Base-by-base conservation (phyloP, 2,888 invertebrate species). In the Mechanitis mazaeus region DNA sequence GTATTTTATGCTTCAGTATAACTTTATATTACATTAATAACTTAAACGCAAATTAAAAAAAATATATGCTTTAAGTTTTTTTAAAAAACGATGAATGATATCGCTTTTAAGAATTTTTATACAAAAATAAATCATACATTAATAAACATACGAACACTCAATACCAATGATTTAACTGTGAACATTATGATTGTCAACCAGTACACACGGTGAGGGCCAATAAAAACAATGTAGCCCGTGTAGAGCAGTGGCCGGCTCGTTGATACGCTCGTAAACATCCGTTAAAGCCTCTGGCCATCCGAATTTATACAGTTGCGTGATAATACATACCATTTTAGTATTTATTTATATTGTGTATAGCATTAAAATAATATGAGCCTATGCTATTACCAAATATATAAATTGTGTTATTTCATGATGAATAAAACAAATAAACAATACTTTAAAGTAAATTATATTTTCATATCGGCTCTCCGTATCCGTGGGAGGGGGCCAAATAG, bases 401-500 rank as follows among this genome's bases (percentile, higher is more conserved):
- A 62, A 45, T 31, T 31, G 50, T 50, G 7, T 31, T 50, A 35
- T 5, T 6, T 28, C 7, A 31, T 12, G 50, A 31, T 31, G 31
- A 5, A 6, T 31, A 50, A 50, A 11, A 50, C 28, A 50, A 50
- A 50, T 50, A 38, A 31, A 53, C 54, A 61, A 57, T 54, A 54
- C 54, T 58, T 62, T 55, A 63, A 59, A 61, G 72, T 72, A 71
- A 73, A 74, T 72, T 71, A 73, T 74, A 76, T 77, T 78, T 73
- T 75, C 73, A 78, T 77, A 77, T 76, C 77, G 75, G 73, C 66
- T 64, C 65, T 60, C 65, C 65, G 69, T 72, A 71, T 72, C 74
- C 75, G 77, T 75, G 75, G 77, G 78, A 75, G 78, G 76, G 76
- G 70, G 70, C 75, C 75, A 73, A 79, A 78, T 78, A 73, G 79